phyloP scores from a whole-genome alignment of 2,888 invertebrate species.

The Megaustenia siamemsis region DNA sequence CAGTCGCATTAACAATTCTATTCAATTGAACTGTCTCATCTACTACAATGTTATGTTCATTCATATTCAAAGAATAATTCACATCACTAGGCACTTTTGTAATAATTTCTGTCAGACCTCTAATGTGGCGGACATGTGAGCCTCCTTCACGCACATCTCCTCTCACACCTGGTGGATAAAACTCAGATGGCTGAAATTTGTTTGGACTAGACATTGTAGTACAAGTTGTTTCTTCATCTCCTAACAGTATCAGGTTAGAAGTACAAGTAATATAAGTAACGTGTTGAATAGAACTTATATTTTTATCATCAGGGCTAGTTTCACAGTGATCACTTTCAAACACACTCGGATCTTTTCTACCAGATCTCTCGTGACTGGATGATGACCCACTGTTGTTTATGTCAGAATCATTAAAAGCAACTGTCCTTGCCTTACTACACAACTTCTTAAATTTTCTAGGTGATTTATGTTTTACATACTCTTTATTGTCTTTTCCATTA shows the following conservation, averaged over 20 bases:
- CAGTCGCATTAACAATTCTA: neutral
- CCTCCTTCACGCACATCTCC: constrained; percentile 19
- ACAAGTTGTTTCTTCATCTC: constrained; percentile 51
- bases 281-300: neutral
- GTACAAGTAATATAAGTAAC: constrained; percentile 40
- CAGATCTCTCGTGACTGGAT: neutral
- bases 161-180: constrained; percentile 50
- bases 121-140: constrained; percentile 45
- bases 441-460: neutral
- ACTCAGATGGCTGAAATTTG: constrained; percentile 46
- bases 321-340: neutral
- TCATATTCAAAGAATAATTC: neutral
- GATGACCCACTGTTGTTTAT: constrained; percentile 1
- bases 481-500: neutral
- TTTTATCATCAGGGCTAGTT: neutral
- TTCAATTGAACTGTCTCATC: neutral
- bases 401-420: neutral
- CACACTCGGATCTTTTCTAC: neutral
- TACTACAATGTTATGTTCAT: neutral
- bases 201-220: constrained; percentile 39
- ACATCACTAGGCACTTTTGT: neutral
- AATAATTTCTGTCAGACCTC: constrained; percentile 40
- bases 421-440: neutral
- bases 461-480: neutral
- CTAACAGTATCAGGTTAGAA: constrained; percentile 48